These are phyloP conservation scores for Rambutsinella grinnellia DNA, from an alignment of 2,888 invertebrate genomes.

Conservation along the genomic window DNA sequence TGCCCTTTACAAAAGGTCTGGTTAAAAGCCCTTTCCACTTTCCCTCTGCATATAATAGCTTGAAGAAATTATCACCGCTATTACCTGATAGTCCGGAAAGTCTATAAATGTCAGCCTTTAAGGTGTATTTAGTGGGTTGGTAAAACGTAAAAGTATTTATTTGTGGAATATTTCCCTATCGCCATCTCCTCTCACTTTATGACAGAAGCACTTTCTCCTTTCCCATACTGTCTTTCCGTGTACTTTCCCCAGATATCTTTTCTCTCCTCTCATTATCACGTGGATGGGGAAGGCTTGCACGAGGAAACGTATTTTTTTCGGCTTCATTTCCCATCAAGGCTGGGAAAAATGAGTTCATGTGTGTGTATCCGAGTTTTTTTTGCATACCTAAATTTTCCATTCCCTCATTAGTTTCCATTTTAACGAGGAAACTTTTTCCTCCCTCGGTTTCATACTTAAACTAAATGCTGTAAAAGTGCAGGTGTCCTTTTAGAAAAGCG, in stretches of 20 bases:
- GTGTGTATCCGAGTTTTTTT: neutral
- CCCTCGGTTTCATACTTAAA: neutral
- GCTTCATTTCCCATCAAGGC: neutral
- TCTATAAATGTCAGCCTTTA: neutral
- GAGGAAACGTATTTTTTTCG: neutral
- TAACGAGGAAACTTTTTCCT: neutral
- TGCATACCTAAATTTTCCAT: neutral
- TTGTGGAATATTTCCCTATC: neutral
- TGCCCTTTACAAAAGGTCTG: too few relatives aligned
- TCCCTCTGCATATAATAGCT: neutral
- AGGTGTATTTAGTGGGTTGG: neutral
- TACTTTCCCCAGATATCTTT: neutral
- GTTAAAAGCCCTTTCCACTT: neutral
- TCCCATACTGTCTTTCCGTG: neutral
- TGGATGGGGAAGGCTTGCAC: neutral
- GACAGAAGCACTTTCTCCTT: neutral
- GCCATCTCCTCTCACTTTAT: neutral
- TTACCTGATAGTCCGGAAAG: neutral
- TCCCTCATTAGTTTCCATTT: neutral
- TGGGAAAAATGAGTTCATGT: too few relatives aligned
- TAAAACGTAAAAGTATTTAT: neutral
- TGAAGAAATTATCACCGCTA: neutral
- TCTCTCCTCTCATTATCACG: slow-evolving; percentile 6
- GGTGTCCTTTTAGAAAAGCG: neutral
- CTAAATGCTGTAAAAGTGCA: neutral